Base-by-base conservation (phyloP, 2,113 vertebrate genomes). In the Trichechus manatus region DNA sequence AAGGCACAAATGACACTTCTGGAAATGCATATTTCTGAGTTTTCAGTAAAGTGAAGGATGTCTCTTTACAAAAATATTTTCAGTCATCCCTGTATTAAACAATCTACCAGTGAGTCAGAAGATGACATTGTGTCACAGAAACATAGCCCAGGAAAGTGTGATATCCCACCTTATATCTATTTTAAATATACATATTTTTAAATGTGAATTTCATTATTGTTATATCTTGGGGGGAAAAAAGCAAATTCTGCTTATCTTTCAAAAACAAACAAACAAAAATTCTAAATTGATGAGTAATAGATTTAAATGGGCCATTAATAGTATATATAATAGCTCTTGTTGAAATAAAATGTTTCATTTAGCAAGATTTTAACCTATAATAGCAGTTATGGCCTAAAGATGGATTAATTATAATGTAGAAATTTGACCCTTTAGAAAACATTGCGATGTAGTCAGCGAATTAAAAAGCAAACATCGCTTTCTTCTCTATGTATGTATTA, bases 31-130 rank as follows among this genome's bases (percentile, higher is more conserved):
- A 94, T 68, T 89, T 95, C 79, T 87, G 39, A 84, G 3, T 53
- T 94, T 66, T 81, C 19, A 81, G 27, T 50, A 82, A 53, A 47
- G 27, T 82, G 74, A 93, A 96, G 23, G 33, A 33, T 93, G 11
- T 81, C 14, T 61, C 22, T 89, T 80, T 20, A 91, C 82, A 93
- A 97, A 94, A 95, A 85, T 94, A 96, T 95, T 95, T 96, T 82
- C 77, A 68, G 6, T 56, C 77, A 92, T 66, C 7, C 22, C 4
- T 92, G 39, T 87, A 85, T 85, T 90, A 87, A 97, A 56, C 25
- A 92, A 53, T 92, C 25, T 84, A 91, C 31, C 80, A 93, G 47
- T 95, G 84, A 97, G 63, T 97, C 77, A 92, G 27, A 96, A 79
- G 31, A 59, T 88, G 77, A 92, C 50, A 95, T 23, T 77, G 5